Percentiles rank a stretch among this genome's conserved stretches.
Conservation (phyloP, 2,113 vertebrate genomes). For the Saguinus midas region DNA sequence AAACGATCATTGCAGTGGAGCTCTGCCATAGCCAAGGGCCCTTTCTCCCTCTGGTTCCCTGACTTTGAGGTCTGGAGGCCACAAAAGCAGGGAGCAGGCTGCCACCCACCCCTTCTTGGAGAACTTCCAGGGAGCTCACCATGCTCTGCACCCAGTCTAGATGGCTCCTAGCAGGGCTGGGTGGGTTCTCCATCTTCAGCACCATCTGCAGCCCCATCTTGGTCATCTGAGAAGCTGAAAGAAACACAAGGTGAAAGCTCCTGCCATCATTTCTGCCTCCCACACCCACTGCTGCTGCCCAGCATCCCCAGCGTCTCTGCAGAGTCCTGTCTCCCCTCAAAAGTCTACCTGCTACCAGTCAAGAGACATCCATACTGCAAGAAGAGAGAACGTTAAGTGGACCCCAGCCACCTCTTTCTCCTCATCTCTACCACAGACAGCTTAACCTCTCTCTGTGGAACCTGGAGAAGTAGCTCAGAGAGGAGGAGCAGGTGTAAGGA, state of each 20-base stretch:
- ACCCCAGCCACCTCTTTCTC: not conserved
- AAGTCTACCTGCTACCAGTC: not conserved
- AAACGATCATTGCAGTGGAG: not conserved
- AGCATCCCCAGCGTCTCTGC: not conserved
- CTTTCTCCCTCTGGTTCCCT: not conserved
- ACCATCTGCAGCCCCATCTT: constrained; percentile 51
- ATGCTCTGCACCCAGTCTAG: not conserved
- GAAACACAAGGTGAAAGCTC: not conserved
- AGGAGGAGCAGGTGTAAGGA: not conserved
- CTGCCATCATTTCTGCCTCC: not conserved
- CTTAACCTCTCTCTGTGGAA: not conserved
- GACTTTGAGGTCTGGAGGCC: not conserved
- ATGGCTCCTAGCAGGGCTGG: not conserved
- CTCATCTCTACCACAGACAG: not conserved
- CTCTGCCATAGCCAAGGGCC: not conserved
- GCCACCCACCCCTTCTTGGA: not conserved
- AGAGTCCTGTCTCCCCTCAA: not conserved
- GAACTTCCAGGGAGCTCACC: not conserved
- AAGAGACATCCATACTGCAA: not conserved
- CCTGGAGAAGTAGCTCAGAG: not conserved
- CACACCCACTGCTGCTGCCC: not conserved
- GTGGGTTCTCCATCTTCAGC: not conserved
- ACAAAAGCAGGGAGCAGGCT: not conserved
- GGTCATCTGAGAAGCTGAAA: not conserved
- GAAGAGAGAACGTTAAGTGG: not conserved